These are phyloP conservation scores for Timema podura DNA, from an alignment of 2,888 invertebrate species.

Conservation along the genomic window DNA sequence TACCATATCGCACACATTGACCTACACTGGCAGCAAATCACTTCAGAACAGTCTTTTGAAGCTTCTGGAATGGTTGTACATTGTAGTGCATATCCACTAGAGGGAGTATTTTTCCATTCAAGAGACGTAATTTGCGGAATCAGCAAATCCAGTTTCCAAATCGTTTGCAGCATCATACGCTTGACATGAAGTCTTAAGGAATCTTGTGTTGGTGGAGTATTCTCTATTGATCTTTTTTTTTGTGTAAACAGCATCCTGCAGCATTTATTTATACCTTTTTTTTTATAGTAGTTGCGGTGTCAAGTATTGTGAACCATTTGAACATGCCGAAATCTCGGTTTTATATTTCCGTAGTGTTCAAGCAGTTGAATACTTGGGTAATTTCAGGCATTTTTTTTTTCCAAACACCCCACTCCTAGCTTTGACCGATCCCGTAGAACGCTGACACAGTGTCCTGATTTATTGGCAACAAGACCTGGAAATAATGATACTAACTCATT, in stretches of 20 bases:
- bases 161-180: no score
- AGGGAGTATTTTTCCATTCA: neutral
- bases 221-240: no score
- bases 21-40: constrained; percentile 7
- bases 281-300: neutral
- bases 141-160: no score
- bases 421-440: constrained; percentile 7
- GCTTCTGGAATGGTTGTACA: constrained; percentile 2
- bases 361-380: constrained; percentile 8
- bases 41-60: neutral
- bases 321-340: neutral
- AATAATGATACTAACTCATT: no score
- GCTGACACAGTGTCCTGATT: constrained; percentile 4
- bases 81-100: neutral
- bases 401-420: neutral
- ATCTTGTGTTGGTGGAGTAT: no score
- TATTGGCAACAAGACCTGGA: no score
- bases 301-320: constrained; percentile 8
- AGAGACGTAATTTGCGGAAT: neutral
- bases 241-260: no score
- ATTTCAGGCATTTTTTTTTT: constrained; percentile 9
- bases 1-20: constrained; percentile 7
- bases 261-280: no score
- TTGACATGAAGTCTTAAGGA: no score
- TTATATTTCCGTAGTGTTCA: neutral